These are phyloP conservation scores for Willisornis vidua DNA, from an alignment of 2,113 vertebrate species.

Conservation along the genomic window DNA sequence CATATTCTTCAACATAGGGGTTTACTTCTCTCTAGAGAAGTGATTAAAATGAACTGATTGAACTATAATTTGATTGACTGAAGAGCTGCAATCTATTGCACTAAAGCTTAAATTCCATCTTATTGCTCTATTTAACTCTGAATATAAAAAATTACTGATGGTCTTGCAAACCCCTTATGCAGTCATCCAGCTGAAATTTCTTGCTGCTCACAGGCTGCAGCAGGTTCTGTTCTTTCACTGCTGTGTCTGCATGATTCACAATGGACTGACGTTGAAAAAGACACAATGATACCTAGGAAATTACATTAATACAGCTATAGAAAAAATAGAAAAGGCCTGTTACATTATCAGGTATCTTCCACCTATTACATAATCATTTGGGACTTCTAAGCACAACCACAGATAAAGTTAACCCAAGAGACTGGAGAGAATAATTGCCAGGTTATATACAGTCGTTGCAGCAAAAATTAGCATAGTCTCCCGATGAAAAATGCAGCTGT, in stretches of 20 bases:
- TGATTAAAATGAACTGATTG: slow-evolving; percentile 84
- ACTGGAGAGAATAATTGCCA: background rate
- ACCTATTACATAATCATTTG: background rate
- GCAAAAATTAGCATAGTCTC: background rate
- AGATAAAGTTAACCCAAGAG: background rate
- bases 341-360: background rate
- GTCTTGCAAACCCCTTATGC: slow-evolving; percentile 12
- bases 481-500: background rate
- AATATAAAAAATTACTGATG: slow-evolving; percentile 46
- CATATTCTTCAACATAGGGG: slow-evolving; percentile 75
- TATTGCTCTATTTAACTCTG: slow-evolving; percentile 68
- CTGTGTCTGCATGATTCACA: background rate
- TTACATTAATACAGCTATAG: background rate
- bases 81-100: slow-evolving; percentile 61
- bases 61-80: slow-evolving; percentile 81
- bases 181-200: slow-evolving; percentile 17
- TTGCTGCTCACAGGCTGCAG: background rate
- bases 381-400: background rate
- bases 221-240: background rate
- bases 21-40: slow-evolving; percentile 80
- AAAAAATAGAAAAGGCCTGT: background rate
- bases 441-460: slow-evolving; percentile 2
- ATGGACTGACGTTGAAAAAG: background rate
- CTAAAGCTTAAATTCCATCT: slow-evolving; percentile 67
- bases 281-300: background rate